Conservation (phyloP, 2,797 vertebrate species). For the Knipowitschia caucasica region DNA sequence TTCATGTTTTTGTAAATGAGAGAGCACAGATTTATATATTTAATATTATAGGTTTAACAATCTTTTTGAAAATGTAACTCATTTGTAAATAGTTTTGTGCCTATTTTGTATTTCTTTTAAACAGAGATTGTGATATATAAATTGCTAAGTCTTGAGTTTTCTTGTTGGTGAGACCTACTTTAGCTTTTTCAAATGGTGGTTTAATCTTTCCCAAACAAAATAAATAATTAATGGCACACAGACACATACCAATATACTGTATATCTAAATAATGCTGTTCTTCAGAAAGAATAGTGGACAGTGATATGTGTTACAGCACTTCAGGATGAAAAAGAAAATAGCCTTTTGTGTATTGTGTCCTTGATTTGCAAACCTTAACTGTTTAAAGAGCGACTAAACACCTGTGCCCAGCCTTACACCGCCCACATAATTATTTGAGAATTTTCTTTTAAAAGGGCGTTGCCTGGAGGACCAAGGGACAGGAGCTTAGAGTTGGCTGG, state of each 20-base stretch:
- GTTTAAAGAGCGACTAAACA: no score
- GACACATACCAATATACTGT: not conserved
- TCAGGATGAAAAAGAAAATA: constrained; percentile 20
- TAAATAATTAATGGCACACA: not conserved
- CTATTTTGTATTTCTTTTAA: constrained; percentile 10
- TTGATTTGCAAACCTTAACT: constrained; percentile 25
- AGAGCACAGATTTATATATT: constrained; percentile 19
- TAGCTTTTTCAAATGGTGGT: no score
- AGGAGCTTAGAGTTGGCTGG: no score
- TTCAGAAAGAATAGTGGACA: constrained; percentile 10
- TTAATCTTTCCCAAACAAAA: not conserved
- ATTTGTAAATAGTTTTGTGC: constrained; percentile 43
- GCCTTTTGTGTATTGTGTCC: constrained; percentile 9
- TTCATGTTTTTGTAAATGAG: not conserved
- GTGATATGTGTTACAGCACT: constrained; percentile 9
- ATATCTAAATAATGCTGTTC: not conserved
- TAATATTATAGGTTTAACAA: constrained; percentile 3
- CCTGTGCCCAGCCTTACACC: no score
- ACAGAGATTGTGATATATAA: not conserved
- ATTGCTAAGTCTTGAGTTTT: no score
- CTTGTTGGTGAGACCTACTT: no score
- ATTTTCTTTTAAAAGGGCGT: no score
- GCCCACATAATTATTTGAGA: no score
- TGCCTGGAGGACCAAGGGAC: no score
- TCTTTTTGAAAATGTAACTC: constrained; percentile 14